Evolutionary conservation across 2,113 vertebrate genomes (phyloP).

Genomic region (Cyanoramphus novaezelandiae): DNA sequence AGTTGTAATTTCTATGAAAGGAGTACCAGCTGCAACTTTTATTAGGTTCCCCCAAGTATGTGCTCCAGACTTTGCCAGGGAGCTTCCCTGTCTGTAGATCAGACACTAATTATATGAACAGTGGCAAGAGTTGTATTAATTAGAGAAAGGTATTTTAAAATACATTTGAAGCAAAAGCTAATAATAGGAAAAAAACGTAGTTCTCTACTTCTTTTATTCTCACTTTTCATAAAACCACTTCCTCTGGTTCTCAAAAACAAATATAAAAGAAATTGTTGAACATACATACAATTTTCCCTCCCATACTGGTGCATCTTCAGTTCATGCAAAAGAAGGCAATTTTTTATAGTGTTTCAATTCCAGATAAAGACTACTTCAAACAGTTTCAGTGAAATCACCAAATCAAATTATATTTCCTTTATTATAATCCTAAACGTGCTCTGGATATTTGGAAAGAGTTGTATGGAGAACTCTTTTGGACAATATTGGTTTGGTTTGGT

Average conservation of each 20-base stretch:
- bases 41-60: not conserved
- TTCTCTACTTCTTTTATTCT: not conserved
- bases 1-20: not conserved
- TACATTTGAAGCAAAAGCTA: not conserved
- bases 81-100: not conserved
- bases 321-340: not conserved
- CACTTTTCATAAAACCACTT: not conserved
- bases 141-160: not conserved
- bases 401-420: not conserved
- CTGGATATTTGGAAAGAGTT: not conserved
- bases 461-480: not conserved
- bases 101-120: not conserved
- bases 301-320: not conserved
- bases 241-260: not conserved
- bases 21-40: not conserved
- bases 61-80: not conserved
- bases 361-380: not conserved
- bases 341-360: not conserved
- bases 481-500: not conserved
- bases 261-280: not conserved
- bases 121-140: not conserved
- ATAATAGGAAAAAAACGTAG: not conserved
- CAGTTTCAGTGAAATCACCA: not conserved
- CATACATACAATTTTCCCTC: accelerated
- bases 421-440: not conserved